Conservation (phyloP, 2,113 vertebrate genomes). For the Meles meles region DNA sequence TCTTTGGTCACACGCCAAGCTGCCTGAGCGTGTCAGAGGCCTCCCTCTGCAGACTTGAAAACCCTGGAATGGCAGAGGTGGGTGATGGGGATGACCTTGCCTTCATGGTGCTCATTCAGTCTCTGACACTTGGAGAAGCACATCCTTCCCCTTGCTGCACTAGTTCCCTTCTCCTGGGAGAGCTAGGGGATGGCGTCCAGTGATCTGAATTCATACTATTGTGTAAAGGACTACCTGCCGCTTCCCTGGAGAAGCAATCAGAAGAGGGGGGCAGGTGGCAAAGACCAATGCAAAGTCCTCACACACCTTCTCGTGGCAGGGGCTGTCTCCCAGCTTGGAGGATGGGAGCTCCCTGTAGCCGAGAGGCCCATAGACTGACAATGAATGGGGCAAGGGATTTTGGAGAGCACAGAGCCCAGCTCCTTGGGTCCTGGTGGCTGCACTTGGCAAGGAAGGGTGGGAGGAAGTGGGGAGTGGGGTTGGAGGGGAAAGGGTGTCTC, state of each 20-base stretch:
- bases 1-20: too few species aligned
- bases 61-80: background rate
- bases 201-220: background rate
- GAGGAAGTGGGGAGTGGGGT: too few species aligned
- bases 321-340: background rate
- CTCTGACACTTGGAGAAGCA: background rate
- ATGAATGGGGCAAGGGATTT: background rate
- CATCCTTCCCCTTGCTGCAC: background rate
- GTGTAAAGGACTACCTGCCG: background rate
- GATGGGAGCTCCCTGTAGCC: background rate
- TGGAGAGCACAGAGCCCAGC: background rate
- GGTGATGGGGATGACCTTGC: background rate
- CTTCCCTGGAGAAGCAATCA: background rate
- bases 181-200: background rate
- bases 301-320: background rate
- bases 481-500: background rate
- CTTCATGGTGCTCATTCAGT: background rate
- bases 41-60: background rate
- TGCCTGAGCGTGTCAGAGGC: too few species aligned
- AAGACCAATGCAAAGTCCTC: background rate
- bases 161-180: background rate
- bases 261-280: background rate
- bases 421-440: background rate
- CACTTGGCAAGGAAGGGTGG: background rate
- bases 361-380: background rate